Evolutionary conservation across 2,113 vertebrate species (phyloP), one percentile per base, ranked within the genome.

Genomic region (Chaetops frenatus): DNA sequence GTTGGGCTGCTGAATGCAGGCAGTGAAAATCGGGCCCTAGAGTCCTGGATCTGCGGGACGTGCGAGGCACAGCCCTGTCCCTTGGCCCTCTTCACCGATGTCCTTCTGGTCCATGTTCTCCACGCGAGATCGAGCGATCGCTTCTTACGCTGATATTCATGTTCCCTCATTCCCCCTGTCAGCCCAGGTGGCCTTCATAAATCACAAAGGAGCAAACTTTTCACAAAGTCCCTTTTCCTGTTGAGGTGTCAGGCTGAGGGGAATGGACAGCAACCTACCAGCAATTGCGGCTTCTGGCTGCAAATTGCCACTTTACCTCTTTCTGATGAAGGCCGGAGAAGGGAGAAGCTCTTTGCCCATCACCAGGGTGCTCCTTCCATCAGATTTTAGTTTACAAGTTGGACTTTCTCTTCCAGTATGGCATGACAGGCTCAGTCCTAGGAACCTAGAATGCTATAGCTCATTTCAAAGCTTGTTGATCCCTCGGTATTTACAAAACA

Each of bases 111-210:
- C 22, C 8, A 12, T 38, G 40, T 35, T 51, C 50, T 42, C 38
- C n/a, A 50, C 22, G 28, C 8, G 2, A 6, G 51, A 17, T n/a
- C n/a, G 14, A 62, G 28, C 1, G 0, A 23, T 36, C 17, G 11
- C 22, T 82, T 38, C 45, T 62, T 40, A 28, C 28, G 11, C 13
- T 15, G 47, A 10, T 42, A 17, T 0, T 65, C 35, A 4, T 12
- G 57, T 74, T 61, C n/a, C 6, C 31, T 45, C 31, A n/a, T n/a
- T 50, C 9, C 10, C 27, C 5, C 10, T 15, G 15, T n/a, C 36
- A 31, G 19, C 42, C 22, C 12, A 40, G 24, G 11, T 36, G n/a
- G 31, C 14, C 40, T 48, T 78, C 15, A 7, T n/a, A 58, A 86
- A 58, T 71, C 62, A 24, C 11, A 20, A 15, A 50, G 29, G 36